Base-by-base conservation (phyloP, 2,113 vertebrate species). In the Ciconia stormi region DNA sequence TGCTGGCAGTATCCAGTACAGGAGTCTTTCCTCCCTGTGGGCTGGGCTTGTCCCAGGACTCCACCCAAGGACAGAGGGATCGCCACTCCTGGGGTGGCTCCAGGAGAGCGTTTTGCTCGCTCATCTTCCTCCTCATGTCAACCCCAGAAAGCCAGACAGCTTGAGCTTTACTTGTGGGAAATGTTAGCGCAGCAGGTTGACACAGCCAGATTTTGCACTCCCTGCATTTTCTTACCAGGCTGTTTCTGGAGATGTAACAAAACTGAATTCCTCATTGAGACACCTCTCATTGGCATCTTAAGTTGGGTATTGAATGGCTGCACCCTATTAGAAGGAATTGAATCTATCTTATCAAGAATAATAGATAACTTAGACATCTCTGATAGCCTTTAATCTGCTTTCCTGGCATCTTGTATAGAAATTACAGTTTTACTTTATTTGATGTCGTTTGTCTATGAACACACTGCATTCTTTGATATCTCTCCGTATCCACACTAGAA, bases 1-100 rank as follows among this genome's bases (percentile, higher is more conserved):
- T 11, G 5, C 32, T 77, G 53, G 32, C 32, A 38, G 26, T 44
- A 67, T 15, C 13, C n/a, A 34, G 59, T 2, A 4, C 26, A 66
- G 19, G 29, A 2, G 0, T 72, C 16, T 82, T 50, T 82, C 36
- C n/a, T 46, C 16, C 30, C 17, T 5, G 0, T 2, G 12, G 18
- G 3, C 12, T 6, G 36, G 30, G 18, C 63, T 91, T 61, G 16
- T 72, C 52, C 32, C n/a, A 29, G 18, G 22, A 14, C 32, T 72
- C 32, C 42, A 82, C 46, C 10, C 56, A 59, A 62, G 53, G 32
- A 65, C 13, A 62, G 23, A 58, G 12, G 7, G 53, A 22, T 38
- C 2, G 1, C 16, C 12, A 11, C 5, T 16, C n/a, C n/a, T 34
- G 14, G 16, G 11, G 2, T 80, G 20, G 30, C n/a, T 86, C 38